A percentile compares a stretch with the other conserved stretches of the same genome.
These are phyloP conservation scores for Enteromius mattozi DNA, from an alignment of 2,797 vertebrate species.

Conservation along the genomic window DNA sequence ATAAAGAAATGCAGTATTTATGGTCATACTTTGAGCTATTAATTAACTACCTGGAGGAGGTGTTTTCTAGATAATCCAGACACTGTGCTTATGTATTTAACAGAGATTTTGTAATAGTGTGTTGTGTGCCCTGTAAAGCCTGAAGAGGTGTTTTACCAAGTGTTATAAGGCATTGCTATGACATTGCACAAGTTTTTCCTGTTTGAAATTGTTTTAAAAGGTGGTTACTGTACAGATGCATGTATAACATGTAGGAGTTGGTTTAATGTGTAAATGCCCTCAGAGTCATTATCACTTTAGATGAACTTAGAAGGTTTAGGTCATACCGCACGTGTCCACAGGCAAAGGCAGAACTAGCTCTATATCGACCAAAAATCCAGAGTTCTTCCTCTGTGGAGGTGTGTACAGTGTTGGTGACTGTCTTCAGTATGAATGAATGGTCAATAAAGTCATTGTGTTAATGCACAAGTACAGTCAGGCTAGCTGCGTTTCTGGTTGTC, in stretches of 20 bases:
- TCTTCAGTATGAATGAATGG: neutral
- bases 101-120: neutral
- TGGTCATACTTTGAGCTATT: conserved; percentile 32
- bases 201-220: conserved; percentile 3
- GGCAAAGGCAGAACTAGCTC: neutral
- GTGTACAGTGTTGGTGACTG: neutral
- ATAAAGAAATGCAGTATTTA: neutral
- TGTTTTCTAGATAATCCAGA: conserved; percentile 4
- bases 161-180: neutral
- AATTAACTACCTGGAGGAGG: conserved; percentile 23
- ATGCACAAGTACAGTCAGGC: neutral
- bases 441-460: neutral
- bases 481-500: neutral
- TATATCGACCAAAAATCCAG: neutral
- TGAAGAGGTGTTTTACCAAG: neutral
- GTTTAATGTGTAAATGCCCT: conserved; percentile 19
- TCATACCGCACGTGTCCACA: neutral
- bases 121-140: neutral
- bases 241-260: neutral
- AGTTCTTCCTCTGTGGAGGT: neutral
- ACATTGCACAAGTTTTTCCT: neutral
- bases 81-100: neutral
- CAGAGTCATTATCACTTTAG: neutral
- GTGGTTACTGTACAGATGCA: neutral
- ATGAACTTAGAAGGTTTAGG: neutral